Evolutionary conservation across 2,797 vertebrate species (phyloP).

Genomic region (Pterois miles): DNA sequence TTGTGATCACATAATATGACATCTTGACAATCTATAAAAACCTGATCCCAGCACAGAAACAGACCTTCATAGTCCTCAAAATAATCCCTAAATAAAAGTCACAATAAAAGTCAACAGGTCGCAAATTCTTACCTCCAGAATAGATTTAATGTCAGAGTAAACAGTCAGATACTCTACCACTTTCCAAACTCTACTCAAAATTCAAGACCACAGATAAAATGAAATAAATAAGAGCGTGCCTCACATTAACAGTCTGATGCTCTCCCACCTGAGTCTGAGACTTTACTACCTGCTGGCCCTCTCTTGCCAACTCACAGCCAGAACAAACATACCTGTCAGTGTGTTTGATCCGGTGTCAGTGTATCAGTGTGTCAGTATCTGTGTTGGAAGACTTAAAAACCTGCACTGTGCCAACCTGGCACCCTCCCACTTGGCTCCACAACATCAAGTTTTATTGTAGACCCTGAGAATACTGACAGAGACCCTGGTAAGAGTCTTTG

Average conservation of each 20-base stretch:
- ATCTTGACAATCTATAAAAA: neutral
- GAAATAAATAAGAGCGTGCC: neutral
- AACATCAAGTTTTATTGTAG: conserved; percentile 61
- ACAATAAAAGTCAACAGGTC: neutral
- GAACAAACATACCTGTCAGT: conserved; percentile 33
- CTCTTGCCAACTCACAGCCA: conserved; percentile 10
- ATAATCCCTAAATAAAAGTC: neutral
- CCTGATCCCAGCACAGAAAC: neutral
- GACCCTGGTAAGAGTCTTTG: conserved; percentile 65
- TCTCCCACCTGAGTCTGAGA: neutral
- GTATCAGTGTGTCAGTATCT: conserved; percentile 41
- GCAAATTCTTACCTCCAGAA: neutral
- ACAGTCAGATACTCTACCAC: neutral
- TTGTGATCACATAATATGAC: neutral
- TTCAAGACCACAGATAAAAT: neutral
- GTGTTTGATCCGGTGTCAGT: conserved; percentile 29
- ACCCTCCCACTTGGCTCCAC: conserved; percentile 45
- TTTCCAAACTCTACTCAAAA: neutral
- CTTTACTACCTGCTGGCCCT: conserved; percentile 24
- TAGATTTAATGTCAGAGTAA: neutral
- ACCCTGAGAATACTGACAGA: conserved; percentile 66
- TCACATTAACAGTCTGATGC: conserved; percentile 8
- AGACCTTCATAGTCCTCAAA: neutral
- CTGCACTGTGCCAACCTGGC: conserved; percentile 54
- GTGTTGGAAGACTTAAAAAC: conserved; percentile 30